phyloP scores from a whole-genome alignment of 2,797 vertebrate species.

The Sardinella longiceps region DNA sequence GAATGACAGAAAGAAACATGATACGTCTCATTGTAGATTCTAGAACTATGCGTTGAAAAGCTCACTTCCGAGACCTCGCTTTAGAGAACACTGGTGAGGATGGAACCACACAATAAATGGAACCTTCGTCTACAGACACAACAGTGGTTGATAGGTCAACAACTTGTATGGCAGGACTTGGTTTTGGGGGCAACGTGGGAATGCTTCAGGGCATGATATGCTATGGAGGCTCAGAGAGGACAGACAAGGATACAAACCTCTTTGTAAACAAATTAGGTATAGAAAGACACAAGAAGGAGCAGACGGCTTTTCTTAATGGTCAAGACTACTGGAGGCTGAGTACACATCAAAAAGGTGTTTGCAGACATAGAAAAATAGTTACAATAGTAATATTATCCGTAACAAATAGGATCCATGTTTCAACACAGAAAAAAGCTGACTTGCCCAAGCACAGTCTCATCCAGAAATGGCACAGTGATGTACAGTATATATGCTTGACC shows the following conservation, averaged over 20 bases:
- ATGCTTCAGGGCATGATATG: background rate
- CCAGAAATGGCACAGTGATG: conserved; percentile 48
- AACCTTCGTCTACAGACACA: background rate
- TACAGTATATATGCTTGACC: conserved; percentile 49
- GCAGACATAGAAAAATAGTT: conserved; percentile 58
- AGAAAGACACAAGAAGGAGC: background rate
- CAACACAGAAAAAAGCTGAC: conserved; percentile 34
- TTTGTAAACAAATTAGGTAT: conserved; percentile 23
- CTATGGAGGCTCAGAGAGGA: conserved; percentile 21
- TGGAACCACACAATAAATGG: conserved; percentile 31
- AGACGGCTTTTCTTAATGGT: background rate
- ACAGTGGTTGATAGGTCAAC: conserved; percentile 41
- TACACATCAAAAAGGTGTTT: conserved; percentile 41
- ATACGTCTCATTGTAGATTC: background rate
- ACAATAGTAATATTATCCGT: conserved; percentile 43
- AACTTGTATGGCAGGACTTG: conserved; percentile 39
- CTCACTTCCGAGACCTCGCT: conserved; percentile 5
- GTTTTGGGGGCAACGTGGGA: conserved; percentile 12
- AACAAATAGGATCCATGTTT: conserved; percentile 50
- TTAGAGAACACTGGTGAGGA: background rate
- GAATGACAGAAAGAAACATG: background rate
- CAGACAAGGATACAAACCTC: background rate
- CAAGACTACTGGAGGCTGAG: conserved; percentile 36
- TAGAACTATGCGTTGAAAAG: background rate
- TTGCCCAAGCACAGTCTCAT: conserved; percentile 48